Conservation (phyloP, 2,113 vertebrate genomes). For the Sterrhoptilus dennistouni region DNA sequence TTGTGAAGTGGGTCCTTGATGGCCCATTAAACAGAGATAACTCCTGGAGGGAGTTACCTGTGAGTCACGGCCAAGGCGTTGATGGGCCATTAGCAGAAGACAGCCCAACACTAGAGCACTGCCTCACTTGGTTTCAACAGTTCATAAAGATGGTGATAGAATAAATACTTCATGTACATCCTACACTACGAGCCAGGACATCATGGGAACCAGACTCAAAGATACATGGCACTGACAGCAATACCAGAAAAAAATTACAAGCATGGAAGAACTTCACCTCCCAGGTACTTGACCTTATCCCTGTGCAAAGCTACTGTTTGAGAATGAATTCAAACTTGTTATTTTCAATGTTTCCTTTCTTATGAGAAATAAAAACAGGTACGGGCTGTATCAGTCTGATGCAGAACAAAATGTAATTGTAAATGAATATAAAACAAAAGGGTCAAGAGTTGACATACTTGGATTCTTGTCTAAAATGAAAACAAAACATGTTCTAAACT, state of each 20-base stretch:
- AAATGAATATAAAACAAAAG: background rate
- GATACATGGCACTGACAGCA: background rate
- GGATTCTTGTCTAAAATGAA: background rate
- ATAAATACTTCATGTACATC: no score
- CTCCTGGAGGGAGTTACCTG: no score
- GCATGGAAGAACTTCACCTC: background rate
- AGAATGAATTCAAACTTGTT: background rate
- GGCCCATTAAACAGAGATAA: no score
- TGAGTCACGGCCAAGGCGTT: no score
- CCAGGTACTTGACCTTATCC: background rate
- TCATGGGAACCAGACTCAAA: background rate
- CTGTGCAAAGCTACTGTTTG: background rate
- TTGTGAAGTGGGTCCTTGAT: no score
- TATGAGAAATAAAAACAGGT: background rate
- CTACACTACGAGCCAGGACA: no score
- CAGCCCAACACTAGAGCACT: no score
- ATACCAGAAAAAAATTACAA: background rate
- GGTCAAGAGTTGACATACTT: background rate
- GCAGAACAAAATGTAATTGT: background rate
- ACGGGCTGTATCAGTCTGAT: background rate
- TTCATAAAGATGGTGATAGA: no score
- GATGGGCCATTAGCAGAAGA: no score
- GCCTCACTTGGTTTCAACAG: no score
- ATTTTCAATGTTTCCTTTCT: background rate
- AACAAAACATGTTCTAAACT: background rate